Evolutionary conservation across 2,113 vertebrate genomes (phyloP).

Genomic region (Cnemophilus loriae): DNA sequence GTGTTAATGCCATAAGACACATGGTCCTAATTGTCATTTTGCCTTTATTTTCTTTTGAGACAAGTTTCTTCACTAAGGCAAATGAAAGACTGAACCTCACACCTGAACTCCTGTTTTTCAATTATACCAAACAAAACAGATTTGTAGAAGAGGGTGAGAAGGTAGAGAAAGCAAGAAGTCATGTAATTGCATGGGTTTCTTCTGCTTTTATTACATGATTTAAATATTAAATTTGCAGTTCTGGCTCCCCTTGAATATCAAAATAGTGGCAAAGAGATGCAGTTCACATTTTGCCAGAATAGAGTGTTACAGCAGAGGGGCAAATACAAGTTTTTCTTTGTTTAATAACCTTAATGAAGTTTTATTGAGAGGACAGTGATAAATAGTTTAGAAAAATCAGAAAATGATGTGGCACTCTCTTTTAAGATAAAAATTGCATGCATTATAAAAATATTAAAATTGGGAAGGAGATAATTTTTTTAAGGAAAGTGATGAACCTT

Average conservation of each 20-base stretch:
- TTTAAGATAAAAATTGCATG: neutral
- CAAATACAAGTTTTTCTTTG: neutral
- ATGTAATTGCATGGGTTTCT: neutral
- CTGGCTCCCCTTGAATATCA: neutral
- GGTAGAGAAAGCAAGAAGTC: neutral
- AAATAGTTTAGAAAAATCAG: neutral
- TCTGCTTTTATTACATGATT: neutral
- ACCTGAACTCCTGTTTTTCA: neutral
- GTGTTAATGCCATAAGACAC: neutral
- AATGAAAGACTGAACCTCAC: neutral
- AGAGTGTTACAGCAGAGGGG: neutral
- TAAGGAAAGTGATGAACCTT: neutral
- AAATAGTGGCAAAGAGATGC: neutral
- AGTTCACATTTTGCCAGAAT: neutral
- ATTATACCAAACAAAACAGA: neutral
- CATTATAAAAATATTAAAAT: neutral
- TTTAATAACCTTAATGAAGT: neutral
- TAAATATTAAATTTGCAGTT: neutral
- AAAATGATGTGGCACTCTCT: neutral
- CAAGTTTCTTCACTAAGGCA: neutral
- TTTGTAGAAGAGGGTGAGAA: neutral
- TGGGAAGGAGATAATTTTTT: neutral
- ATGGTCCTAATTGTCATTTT: neutral
- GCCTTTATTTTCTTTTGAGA: neutral
- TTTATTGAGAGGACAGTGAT: neutral